Evolutionary conservation across 2,888 invertebrate genomes (phyloP), one percentile per base, ranked within the genome.

Genomic region (Cistogaster globosa): DNA sequence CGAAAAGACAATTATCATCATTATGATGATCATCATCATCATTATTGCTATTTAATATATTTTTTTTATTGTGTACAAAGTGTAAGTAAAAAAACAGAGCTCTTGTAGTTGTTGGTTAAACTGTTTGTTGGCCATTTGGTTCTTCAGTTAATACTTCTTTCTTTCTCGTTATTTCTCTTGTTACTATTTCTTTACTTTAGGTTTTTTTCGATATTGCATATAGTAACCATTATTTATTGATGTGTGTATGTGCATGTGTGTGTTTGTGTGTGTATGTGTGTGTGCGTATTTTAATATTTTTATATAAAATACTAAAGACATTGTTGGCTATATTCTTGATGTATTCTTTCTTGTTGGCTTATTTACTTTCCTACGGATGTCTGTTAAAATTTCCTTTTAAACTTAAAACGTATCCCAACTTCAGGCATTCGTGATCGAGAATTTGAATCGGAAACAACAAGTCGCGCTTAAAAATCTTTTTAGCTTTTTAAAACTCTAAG

Each of bases 361-460:
- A 79, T 82, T 78, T 86, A 81, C 79, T 83, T 72, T 79, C 71
- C 68, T 74, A 63, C 83, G 68, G 85, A 82, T 78, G 78, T 85
- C 78, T 57, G 82, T 75, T 79, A 79, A 87, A 89, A 90, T 88
- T 89, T 90, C 90, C 91, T 91, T 91, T 91, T 90, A 91, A 92
- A 89, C 89, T 89, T 90, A 89, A 88, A 88, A 87, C 88, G 86
- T 87, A 88, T 88, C 88, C 89, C 88, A 88, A 89, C 89, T 88
- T 87, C 87, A 89, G 89, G 89, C 91, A 92, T 91, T 92, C 90
- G 89, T 88, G 89, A 88, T 88, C 90, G 89, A 89, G 90, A 91
- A 91, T 91, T 92, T 91, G 92, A 89, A 89, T 90, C 89, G 89
- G 89, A 86, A 90, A 89, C 89, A 89, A 77, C 89, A 89, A 80